Evolutionary conservation across 2,888 invertebrate genomes (phyloP), one percentile per base, ranked within the genome.

Genomic region (Pteria penguin): DNA sequence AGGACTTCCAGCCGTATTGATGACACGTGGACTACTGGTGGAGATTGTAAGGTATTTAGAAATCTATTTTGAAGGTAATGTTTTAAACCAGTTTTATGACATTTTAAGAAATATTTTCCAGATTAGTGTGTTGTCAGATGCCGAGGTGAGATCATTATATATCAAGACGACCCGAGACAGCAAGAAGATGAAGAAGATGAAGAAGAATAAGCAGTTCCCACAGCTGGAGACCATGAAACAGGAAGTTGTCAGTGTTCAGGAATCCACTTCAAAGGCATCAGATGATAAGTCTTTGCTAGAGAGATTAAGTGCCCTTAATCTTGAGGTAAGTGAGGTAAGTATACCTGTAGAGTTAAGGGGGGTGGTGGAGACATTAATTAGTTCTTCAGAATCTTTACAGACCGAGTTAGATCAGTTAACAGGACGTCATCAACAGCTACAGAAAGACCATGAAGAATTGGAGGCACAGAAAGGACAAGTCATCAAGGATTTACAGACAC

Each of bases 341-440:
- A 65, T 65, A 36, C 63, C 63, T 22, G 33, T 3, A 24, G 63
- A 65, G n/a, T 33, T 65, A 26, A 65, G 45, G 45, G 45, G 45
- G 45, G 33, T 65, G 27, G 45, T 65, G 14, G 63, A 65, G 5
- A 24, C 36, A 8, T 36, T 65, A 5, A 24, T 45, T 24, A 65
- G 24, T 33, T 65, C 63, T 65, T 33, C 4, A 22, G 24, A 8
- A 8, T 26, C 61, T 8, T 8, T 61, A 18, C 63, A 36, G 63
- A 45, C 14, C 26, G 24, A 36, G 31, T 1, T 2, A 32, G 36
- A 65, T 2, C 5, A 8, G 22, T 22, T 65, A 26, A 24, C 18
- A 8, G 14, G 45, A 8, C 26, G 8, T 11, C 8, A 45, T 45
- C 45, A 45, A 14, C 8, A 14, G 45, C 14, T 45, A 45, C 45